Conservation (phyloP, 2,888 invertebrate genomes). For the Monochamus alternatus region DNA sequence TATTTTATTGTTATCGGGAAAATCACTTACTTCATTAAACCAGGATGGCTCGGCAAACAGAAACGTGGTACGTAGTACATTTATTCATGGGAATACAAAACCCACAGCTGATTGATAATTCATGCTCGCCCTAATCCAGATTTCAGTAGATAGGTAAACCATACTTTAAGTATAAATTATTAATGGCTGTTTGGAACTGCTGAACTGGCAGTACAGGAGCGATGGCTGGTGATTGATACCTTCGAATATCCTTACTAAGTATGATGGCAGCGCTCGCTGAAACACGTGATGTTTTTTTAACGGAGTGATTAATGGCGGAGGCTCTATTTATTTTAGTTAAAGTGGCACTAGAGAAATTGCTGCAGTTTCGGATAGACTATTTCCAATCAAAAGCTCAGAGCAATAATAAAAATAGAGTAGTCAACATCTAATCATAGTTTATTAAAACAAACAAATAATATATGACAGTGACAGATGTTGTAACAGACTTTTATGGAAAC, state of each 20-base stretch:
- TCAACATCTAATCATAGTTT: too few relatives aligned
- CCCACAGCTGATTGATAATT: background rate
- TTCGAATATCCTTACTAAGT: background rate
- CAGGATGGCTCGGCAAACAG: too few relatives aligned
- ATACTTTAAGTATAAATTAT: background rate
- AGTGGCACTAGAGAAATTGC: background rate
- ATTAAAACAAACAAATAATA: too few relatives aligned
- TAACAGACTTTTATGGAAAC: too few relatives aligned
- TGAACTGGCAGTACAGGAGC: background rate
- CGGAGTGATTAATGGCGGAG: background rate
- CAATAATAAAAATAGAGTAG: too few relatives aligned
- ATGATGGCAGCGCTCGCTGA: background rate
- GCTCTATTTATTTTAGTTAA: background rate
- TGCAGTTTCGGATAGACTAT: too few relatives aligned
- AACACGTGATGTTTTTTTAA: slow-evolving; percentile 5
- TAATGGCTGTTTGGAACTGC: slow-evolving; percentile 9
- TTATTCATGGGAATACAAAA: background rate
- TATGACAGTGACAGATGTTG: too few relatives aligned
- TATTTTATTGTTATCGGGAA: too few relatives aligned
- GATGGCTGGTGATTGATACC: slow-evolving; percentile 10
- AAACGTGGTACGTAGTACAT: background rate
- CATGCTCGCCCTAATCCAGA: background rate
- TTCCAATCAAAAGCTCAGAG: too few relatives aligned
- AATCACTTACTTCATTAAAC: too few relatives aligned
- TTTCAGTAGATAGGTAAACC: slow-evolving; percentile 1